Base-by-base conservation (phyloP, 2,888 invertebrate genomes). In the Parapristionchus giblindavisi region DNA sequence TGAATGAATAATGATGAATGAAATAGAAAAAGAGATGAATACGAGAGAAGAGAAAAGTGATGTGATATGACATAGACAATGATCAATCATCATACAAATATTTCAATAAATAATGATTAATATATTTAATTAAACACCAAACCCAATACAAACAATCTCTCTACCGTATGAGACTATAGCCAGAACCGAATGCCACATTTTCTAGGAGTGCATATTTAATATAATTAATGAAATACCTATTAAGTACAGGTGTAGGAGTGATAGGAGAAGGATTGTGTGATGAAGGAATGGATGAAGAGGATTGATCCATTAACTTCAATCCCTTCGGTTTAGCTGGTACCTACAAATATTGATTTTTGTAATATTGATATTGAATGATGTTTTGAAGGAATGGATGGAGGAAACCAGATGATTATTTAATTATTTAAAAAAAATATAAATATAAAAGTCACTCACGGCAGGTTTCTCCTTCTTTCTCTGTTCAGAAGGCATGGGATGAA, bases 401-500 rank as follows among this genome's bases (percentile, higher is more conserved):
- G 40, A 65, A 24, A 65, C 43, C 6, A 11, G 63, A n/a, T 43
- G 40, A 43, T 29, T 40, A 43, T 65, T 65, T 21, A 27, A 21
- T 65, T 14, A 43, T 11, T 27, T 11, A 68, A 5, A 76, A 75
- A 0, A 75, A 73, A 3, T 65, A 72, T 17, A 11, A 60, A 36
- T 29, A 29, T 14, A 43, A 14, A 43, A n/a, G n/a, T 14, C 27
- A 71, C 70, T 56, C 60, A 73, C 73, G 0, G 73, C 73, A 1
- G 73, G 73, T 51, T 73, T 73, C 48, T 73, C 73, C 61, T 51
- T 73, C 60, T 73, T 73, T n/a, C 80, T 77, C n/a, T n/a, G n/a
- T 40, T 83, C 83, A 17, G 74, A 73, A 11, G 83, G 83, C 82
- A 83, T 83, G 43, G 83, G 83, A 65, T 83, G 83, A 5, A 83